Evolutionary conservation across 2,797 vertebrate genomes (phyloP).

Genomic region (Octomys mimax): DNA sequence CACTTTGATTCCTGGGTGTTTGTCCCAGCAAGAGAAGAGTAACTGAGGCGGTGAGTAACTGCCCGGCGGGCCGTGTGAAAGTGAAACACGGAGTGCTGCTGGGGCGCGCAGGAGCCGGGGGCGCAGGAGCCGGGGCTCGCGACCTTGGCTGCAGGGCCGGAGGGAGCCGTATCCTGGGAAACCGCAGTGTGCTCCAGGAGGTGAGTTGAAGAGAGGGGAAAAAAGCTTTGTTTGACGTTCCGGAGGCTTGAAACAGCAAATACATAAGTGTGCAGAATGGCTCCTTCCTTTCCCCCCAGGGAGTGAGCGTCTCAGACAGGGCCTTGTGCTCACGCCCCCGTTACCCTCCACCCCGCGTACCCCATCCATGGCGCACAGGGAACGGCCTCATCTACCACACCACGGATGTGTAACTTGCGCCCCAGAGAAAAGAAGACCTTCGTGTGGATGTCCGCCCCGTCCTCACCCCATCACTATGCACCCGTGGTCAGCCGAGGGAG

Average conservation of each 20-base stretch:
- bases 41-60: background rate
- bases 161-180: background rate
- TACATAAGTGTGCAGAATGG: background rate
- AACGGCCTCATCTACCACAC: background rate
- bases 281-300: background rate
- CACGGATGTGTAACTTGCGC: background rate
- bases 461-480: background rate
- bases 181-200: background rate
- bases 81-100: background rate
- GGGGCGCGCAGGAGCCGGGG: background rate
- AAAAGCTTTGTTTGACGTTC: background rate
- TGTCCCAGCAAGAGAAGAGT: no score
- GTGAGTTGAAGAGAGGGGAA: background rate
- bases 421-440: background rate
- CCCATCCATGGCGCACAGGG: background rate
- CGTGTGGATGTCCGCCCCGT: background rate
- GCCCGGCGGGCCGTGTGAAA: background rate
- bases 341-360: background rate
- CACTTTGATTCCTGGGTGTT: no score
- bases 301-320: background rate
- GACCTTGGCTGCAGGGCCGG: background rate
- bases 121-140: no score
- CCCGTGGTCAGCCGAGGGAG: background rate
- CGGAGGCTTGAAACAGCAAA: background rate
- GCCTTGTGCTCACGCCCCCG: no score